A percentile compares a stretch with the other conserved stretches of the same genome.
Evolutionary conservation across 2,888 invertebrate species (phyloP).

Genomic region (Agrochola macilenta): DNA sequence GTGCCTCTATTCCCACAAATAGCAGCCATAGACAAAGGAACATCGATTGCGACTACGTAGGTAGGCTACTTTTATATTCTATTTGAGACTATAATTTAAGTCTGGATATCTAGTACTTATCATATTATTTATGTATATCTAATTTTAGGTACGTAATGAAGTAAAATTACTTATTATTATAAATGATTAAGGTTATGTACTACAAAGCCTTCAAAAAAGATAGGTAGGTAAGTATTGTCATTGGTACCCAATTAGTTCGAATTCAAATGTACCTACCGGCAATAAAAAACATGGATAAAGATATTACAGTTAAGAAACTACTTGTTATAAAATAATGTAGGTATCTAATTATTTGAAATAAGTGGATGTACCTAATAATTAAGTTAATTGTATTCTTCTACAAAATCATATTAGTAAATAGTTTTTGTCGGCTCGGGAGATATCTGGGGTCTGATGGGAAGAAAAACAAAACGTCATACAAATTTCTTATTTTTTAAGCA

Average conservation of each 20-base stretch:
- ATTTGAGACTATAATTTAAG: slow-evolving; percentile 12
- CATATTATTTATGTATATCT: slow-evolving; percentile 8
- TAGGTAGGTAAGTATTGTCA: neutral
- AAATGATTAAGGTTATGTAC: neutral
- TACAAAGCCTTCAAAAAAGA: neutral
- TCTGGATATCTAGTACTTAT: slow-evolving; percentile 10
- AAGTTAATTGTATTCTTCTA: too few species aligned
- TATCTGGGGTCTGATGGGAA: too few species aligned
- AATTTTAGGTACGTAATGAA: neutral
- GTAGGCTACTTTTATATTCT: slow-evolving; percentile 18
- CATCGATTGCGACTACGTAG: slow-evolving; percentile 28
- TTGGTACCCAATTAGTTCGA: neutral
- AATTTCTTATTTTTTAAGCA: too few species aligned
- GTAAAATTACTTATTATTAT: neutral
- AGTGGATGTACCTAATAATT: too few species aligned
- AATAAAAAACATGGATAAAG: neutral
- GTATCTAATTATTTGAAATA: neutral
- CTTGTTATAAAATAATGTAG: neutral
- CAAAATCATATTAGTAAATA: too few species aligned
- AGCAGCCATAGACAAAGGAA: slow-evolving; percentile 47
- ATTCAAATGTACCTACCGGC: neutral
- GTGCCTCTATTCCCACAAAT: slow-evolving; percentile 63
- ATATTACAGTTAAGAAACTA: neutral
- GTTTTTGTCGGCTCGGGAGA: too few species aligned
- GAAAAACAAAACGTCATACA: too few species aligned